Percentiles rank a stretch among this genome's conserved stretches.
Evolutionary conservation across 2,113 vertebrate genomes (phyloP).

Genomic region (western clawed frog (Xenopus tropicalis)): UCB_Xtro_10.0 CM004445.2:3312001-3312500

Average conservation of each 20-base stretch:
- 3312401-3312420: constrained; percentile 86
- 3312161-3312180: constrained; percentile 87
- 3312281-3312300: constrained; percentile 79
- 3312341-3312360: constrained; percentile 81
- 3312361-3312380: constrained; percentile 77
- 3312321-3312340: constrained; percentile 91
- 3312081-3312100: constrained; percentile 31
- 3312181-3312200: constrained; percentile 83
- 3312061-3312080: background rate
- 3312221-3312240: constrained; percentile 81
- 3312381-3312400: constrained; percentile 96
- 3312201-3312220: constrained; percentile 76
- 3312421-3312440: constrained; percentile 96
- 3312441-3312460: constrained; percentile 97
- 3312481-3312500: constrained; percentile 96
- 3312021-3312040: no score
- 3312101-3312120: constrained; percentile 62
- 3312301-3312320: constrained; percentile 69
- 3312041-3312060: no score
- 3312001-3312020: no score
- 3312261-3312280: constrained; percentile 74
- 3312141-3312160: constrained; percentile 50
- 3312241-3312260: constrained; percentile 86
- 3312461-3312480: constrained; percentile 91
- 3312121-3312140: constrained; percentile 6